phyloP scores from a whole-genome alignment of 1,140 invertebrate genomes.

The Drosophila eugracilis region DNA sequence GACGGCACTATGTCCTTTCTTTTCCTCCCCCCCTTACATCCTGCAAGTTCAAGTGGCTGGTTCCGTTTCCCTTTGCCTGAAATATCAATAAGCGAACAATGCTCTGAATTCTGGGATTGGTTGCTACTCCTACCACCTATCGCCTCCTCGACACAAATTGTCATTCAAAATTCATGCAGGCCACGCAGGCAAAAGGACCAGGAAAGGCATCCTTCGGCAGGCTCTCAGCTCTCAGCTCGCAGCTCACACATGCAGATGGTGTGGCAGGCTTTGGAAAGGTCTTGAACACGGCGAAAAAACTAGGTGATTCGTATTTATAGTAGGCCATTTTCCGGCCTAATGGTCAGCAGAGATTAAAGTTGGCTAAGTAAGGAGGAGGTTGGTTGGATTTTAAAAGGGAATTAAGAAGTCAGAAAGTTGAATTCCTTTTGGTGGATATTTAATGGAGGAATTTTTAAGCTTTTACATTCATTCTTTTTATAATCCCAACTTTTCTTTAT shows the following conservation, averaged over 20 bases:
- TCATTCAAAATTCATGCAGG: slow-evolving; percentile 79
- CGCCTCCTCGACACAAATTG: too few species aligned
- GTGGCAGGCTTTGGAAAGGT: slow-evolving; percentile 39
- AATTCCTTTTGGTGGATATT: neutral
- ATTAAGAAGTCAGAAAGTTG: neutral
- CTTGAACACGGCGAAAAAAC: slow-evolving; percentile 6
- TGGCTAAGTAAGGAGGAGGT: neutral
- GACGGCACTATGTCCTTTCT: slow-evolving; percentile 32
- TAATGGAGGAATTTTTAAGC: too few species aligned
- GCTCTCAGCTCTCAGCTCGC: neutral
- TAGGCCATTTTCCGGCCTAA: slow-evolving; percentile 2
- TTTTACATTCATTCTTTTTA: too few species aligned
- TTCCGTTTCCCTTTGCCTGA: slow-evolving; percentile 55
- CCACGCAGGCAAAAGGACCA: slow-evolving; percentile 45
- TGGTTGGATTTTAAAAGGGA: neutral
- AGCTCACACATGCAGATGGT: slow-evolving; percentile 68
- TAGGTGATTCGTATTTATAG: slow-evolving; percentile 15
- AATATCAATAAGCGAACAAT: slow-evolving; percentile 45
- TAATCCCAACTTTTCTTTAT: too few species aligned
- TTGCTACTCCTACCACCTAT: slow-evolving; percentile 27
- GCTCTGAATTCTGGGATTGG: slow-evolving; percentile 37
- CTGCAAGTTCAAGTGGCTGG: slow-evolving; percentile 64
- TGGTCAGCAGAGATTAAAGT: neutral
- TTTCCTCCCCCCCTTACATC: slow-evolving; percentile 60
- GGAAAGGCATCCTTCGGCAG: slow-evolving; percentile 40